Base-by-base conservation (phyloP, 2,113 vertebrate species). In the Petrocephalus zakoni region DNA sequence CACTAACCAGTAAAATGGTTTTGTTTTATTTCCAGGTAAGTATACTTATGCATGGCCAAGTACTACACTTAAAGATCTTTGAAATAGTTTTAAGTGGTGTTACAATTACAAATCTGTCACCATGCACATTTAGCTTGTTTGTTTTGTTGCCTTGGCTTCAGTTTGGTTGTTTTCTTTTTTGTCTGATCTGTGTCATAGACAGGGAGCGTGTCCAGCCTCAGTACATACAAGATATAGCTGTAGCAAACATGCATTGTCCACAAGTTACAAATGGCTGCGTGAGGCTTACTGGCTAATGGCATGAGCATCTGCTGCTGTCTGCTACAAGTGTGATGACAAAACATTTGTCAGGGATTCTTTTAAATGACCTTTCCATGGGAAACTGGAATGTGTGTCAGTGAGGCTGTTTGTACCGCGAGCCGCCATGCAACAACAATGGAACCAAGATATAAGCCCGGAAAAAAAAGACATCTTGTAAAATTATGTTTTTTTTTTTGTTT, bases 201-300 rank as follows among this genome's bases (percentile, higher is more conserved):
- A 86, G 22, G 42, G 17, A 51, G 0, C 46, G 52, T 82, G 5
- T 19, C 37, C 5, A 9, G 25, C 68, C 52, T 83, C 29, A 58
- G 47, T 42, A 37, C 82, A 46, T 29, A 25, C 34, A 53, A 84
- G 52, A 47, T 84, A 37, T 58, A 55, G 47, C 52, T n/a, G 53
- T 56, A 88, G 21, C 29, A n/a, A 84, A 46, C 55, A 15, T 82
- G 61, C 90, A 91, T 91, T 88, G 88, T 90, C 56, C 88, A 85
- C 72, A 92, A 90, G 88, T n/a, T 86, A 87, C 64, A 89, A 87
- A 91, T 91, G 89, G 81, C 90, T 88, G 5, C 34, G 64, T 47
- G 91, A 93, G 91, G 91, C 92, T 93, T 91, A 92, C 37, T 90
- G 72, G 91, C 90, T 89, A 91, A 93, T 87, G 90, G 68, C 75